Evolutionary conservation across 2,113 vertebrate genomes (phyloP).

Genomic region (Beaufortia kweichowensis): DNA sequence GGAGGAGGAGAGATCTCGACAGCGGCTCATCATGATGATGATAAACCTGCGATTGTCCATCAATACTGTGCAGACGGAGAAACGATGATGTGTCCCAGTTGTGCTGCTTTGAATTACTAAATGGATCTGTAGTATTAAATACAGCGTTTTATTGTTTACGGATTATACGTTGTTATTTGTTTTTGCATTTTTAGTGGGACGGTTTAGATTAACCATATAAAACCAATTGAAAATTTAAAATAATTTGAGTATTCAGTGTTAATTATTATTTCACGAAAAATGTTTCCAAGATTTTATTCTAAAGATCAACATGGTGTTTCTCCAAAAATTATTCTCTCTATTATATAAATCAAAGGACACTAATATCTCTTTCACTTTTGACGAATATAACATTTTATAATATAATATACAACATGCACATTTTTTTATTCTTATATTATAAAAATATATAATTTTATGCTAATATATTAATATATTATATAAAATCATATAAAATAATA

Average conservation of each 20-base stretch:
- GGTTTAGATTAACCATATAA: not conserved
- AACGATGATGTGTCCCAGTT: not conserved
- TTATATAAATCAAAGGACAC: no score
- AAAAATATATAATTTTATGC: no score
- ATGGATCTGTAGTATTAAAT: conserved; percentile 4
- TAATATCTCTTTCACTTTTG: no score
- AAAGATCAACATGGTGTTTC: no score
- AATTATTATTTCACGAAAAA: conserved; percentile 15
- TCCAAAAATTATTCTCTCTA: no score
- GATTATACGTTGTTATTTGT: not conserved
- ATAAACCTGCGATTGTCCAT: conserved; percentile 72
- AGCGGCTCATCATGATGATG: conserved; percentile 72
- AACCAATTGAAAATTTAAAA: not conserved
- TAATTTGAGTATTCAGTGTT: not conserved
- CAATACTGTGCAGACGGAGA: conserved; percentile 52
- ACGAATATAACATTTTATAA: no score
- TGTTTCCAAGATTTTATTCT: no score
- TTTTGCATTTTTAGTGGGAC: not conserved
- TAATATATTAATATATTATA: no score
- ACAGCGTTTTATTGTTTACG: not conserved
- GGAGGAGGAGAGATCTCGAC: conserved; percentile 62
- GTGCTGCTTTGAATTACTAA: conserved; percentile 38
- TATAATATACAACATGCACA: no score
- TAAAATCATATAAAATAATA: no score
- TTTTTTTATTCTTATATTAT: no score